Conservation (phyloP, 2,113 vertebrate genomes). For the Calypte anna region DNA sequence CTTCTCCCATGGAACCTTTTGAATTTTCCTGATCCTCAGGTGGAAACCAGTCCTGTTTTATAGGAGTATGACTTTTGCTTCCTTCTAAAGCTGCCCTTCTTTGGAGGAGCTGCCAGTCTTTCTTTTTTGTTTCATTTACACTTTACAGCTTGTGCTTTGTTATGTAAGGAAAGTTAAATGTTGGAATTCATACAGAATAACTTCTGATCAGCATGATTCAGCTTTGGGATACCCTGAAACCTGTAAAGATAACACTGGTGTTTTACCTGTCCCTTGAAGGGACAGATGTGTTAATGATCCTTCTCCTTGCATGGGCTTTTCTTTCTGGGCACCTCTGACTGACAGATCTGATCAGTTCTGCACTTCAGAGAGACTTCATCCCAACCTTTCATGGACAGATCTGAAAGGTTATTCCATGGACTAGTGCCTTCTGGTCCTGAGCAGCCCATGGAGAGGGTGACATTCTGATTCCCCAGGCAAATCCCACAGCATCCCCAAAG, state of each 20-base stretch:
- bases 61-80: not conserved
- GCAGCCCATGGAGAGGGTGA: rapidly evolving
- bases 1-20: not conserved
- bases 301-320: not conserved
- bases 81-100: not conserved
- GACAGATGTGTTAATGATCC: not conserved
- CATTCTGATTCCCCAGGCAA: not conserved
- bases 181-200: not conserved
- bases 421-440: not conserved
- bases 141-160: not conserved
- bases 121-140: not conserved
- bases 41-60: not conserved
- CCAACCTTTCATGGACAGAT: not conserved
- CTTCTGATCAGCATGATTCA: not conserved
- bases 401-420: not conserved
- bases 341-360: not conserved
- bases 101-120: not conserved
- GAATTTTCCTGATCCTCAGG: not conserved
- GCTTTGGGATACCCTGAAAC: not conserved
- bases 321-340: not conserved
- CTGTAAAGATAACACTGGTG: not conserved
- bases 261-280: not conserved
- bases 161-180: not conserved
- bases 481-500: not conserved
- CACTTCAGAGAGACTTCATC: not conserved